Evolutionary conservation across 2,797 vertebrate species (phyloP), one percentile per base, ranked within the genome.

Genomic region (Delichon dasypus): DNA sequence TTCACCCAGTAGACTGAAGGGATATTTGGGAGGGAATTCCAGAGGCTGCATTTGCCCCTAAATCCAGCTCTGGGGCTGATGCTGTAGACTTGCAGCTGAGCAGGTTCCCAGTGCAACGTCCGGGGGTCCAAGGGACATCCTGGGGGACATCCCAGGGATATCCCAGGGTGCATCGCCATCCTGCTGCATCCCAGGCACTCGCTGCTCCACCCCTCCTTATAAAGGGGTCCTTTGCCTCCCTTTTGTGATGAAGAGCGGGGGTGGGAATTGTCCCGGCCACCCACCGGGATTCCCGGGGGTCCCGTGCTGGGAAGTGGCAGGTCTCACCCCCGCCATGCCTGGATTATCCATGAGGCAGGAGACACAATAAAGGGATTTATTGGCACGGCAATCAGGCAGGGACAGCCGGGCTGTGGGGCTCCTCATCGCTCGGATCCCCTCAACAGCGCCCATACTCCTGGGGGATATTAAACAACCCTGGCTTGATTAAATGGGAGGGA

Each of bases 391-490:
- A 9, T 55, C 26, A 1, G 4, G 34, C 54, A 5, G 66, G 44
- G 19, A 30, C 2, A 1, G 36, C 42, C 3, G 47, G 48, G 58
- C 2, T 9, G 10, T 4, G 53, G 47, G 36, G 32, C 22, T 71
- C 44, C 12, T 72, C 57, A 36, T 23, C 6, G 1, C 85, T 18
- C 1, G 45, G 32, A 45, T 30, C 50, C 21, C 45, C 38, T 7
- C 22, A 2, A 7, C 42, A 17, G 4, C 2, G 11, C 14, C 45
- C 74, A 2, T n/a, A 10, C 27, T 44, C 22, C 2, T 0, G 21
- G 6, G 4, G 20, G 21, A 32, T 38, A 4, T 22, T 13, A 29
- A 85, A 61, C 16, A 3, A 40, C 22, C 50, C 71, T 1, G 7
- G 2, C 6, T 58, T 1, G 17, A 29, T 16, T 44, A 50, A 78